phyloP scores from a whole-genome alignment of 2,888 invertebrate species.

The Limnephilus auricula region DNA sequence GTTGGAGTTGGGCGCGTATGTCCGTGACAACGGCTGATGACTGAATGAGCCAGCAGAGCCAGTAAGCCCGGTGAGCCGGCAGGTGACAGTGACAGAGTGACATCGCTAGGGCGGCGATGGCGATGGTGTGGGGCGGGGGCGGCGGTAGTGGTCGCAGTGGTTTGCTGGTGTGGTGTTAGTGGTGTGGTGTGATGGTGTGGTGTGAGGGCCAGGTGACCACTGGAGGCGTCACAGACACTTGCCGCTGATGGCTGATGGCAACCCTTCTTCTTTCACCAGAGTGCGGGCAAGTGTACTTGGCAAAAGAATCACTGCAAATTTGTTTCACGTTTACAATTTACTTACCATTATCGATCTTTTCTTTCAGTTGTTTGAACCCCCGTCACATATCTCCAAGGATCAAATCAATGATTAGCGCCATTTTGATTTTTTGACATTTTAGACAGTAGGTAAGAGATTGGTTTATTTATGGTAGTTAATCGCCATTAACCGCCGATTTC shows the following conservation, averaged over 20 bases:
- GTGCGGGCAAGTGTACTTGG: neutral
- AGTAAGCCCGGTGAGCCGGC: neutral
- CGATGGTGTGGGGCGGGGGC: constrained; percentile 5
- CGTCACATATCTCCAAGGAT: too few relatives aligned
- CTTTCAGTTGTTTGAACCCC: too few relatives aligned
- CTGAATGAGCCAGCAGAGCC: constrained; percentile 34
- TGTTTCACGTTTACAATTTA: neutral
- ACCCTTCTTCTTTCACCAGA: constrained; percentile 42
- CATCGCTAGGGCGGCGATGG: neutral
- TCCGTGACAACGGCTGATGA: constrained; percentile 29
- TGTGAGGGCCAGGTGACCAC: constrained; percentile 32
- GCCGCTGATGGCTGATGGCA: constrained; percentile 26
- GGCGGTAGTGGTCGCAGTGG: constrained; percentile 9
- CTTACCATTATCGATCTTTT: too few relatives aligned
- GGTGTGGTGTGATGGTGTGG: neutral
- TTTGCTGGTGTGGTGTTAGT: constrained; percentile 2
- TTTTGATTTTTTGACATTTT: too few relatives aligned
- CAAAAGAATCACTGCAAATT: neutral
- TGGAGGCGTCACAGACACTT: constrained; percentile 31
- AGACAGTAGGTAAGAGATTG: too few relatives aligned
- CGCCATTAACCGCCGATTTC: too few relatives aligned
- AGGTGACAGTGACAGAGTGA: neutral
- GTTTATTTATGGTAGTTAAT: too few relatives aligned
- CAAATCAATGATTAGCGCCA: too few relatives aligned
- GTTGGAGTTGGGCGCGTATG: neutral